phyloP scores from a whole-genome alignment of 92 coral and sea anemone species.

The Heliopora coerulea region DNA sequence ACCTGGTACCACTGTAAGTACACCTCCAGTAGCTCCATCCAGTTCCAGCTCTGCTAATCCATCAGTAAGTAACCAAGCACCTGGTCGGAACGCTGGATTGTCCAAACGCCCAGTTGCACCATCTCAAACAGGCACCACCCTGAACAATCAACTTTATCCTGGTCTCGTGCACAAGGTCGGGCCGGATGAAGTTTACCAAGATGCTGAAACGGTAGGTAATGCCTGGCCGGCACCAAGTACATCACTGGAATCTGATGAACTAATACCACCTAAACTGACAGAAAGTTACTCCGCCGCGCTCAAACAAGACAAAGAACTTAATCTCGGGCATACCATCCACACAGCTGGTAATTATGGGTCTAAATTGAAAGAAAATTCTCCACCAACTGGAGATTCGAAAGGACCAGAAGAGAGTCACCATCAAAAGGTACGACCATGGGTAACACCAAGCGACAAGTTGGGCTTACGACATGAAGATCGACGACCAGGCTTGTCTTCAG shows the following conservation, averaged over 20 bases:
- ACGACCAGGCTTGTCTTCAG: not conserved
- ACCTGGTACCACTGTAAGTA: not conserved
- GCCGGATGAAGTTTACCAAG: not conserved
- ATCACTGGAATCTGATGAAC: not conserved
- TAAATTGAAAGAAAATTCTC: not conserved
- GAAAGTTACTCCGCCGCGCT: not conserved
- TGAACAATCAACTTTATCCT: conserved; percentile 23
- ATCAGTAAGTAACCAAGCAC: not conserved
- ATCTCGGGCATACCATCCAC: not conserved
- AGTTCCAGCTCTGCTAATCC: not conserved
- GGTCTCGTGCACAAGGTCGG: conserved; percentile 8
- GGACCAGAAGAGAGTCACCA: not conserved
- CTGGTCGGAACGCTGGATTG: not conserved
- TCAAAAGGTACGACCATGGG: not conserved
- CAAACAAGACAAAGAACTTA: not conserved
- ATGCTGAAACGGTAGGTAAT: not conserved
- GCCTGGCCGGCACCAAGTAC: not conserved
- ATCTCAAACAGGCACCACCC: conserved; percentile 8
- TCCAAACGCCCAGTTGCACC: not conserved
- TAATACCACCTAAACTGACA: not conserved
- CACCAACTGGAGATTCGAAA: not conserved
- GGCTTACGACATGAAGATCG: not conserved
- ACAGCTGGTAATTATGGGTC: not conserved
- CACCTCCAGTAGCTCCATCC: not conserved
- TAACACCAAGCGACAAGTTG: not conserved